Conservation (phyloP, 30 jellyfish, hydroid and myxozoan species). For the Hydra vulgaris region DNA sequence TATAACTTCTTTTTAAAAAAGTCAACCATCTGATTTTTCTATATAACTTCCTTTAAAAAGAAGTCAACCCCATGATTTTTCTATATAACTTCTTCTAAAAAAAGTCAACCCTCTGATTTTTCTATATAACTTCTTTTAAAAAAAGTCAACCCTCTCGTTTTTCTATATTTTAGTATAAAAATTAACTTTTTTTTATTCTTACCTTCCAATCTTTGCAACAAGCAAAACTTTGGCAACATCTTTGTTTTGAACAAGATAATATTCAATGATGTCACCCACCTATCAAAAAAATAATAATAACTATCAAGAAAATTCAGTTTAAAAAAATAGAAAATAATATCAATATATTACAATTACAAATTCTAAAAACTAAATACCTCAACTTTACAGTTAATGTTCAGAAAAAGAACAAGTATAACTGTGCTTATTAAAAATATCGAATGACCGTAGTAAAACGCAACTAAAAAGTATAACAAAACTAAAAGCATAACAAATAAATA, state of each 20-base stretch:
- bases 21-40: no score
- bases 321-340: no score
- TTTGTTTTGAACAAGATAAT: slow-evolving; percentile 63
- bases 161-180: no score
- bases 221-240: slow-evolving; percentile 76
- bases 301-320: background rate
- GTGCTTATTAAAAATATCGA: slow-evolving; percentile 45
- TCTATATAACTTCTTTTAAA: no score
- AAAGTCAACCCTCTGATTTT: no score
- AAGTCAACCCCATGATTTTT: no score
- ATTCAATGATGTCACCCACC: slow-evolving; percentile 91
- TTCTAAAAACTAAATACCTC: slow-evolving; percentile 41
- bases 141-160: no score
- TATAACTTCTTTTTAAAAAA: no score
- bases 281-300: background rate
- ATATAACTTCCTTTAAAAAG: no score
- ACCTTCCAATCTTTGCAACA: slow-evolving; percentile 88
- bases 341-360: background rate
- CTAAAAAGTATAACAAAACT: slow-evolving; percentile 18
- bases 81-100: no score
- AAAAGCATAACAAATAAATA: background rate
- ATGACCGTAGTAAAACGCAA: slow-evolving; percentile 73
- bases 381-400: slow-evolving; percentile 40
- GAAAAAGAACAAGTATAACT: slow-evolving; percentile 25
- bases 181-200: no score